A percentile compares a stretch with the other conserved stretches of the same genome.
phyloP scores from a whole-genome alignment of 2,113 vertebrate genomes.

The Ptyas mucosa region DNA sequence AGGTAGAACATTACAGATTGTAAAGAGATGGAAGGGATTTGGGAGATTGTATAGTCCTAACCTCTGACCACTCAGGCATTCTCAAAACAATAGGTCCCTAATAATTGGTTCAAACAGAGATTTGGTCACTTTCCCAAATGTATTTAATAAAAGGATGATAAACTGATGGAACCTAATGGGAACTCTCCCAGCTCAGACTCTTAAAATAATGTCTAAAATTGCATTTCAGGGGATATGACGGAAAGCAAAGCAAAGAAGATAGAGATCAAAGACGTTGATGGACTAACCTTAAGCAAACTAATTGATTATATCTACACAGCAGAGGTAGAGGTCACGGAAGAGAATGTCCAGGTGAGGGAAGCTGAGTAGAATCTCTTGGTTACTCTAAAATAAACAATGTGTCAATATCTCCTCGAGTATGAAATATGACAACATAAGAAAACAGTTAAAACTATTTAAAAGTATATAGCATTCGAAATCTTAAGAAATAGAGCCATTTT shows the following conservation, averaged over 20 bases:
- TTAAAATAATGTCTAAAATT: slow-evolving; percentile 38
- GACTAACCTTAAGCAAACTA: slow-evolving; percentile 85
- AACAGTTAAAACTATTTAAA: background rate
- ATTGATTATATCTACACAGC: slow-evolving; percentile 96
- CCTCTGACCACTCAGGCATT: background rate
- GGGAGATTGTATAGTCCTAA: background rate
- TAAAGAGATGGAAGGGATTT: background rate
- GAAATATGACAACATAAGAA: background rate
- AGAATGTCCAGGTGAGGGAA: slow-evolving; percentile 88
- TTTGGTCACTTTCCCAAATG: background rate
- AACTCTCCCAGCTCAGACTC: background rate
- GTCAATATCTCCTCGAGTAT: background rate
- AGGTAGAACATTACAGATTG: background rate
- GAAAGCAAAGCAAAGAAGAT: slow-evolving; percentile 93
- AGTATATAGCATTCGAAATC: background rate
- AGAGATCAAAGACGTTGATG: slow-evolving; percentile 91
- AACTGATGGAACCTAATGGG: background rate
- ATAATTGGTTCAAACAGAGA: background rate
- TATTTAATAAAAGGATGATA: background rate
- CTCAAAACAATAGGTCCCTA: background rate
- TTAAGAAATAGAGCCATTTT: background rate
- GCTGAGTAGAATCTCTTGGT: background rate
- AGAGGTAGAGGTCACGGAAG: slow-evolving; percentile 92
- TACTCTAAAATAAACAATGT: background rate
- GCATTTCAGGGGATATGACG: slow-evolving; percentile 87